Evolutionary conservation across 2,797 vertebrate species (phyloP), one percentile per base, ranked within the genome.

Genomic region (Okamejei kenojei): DNA sequence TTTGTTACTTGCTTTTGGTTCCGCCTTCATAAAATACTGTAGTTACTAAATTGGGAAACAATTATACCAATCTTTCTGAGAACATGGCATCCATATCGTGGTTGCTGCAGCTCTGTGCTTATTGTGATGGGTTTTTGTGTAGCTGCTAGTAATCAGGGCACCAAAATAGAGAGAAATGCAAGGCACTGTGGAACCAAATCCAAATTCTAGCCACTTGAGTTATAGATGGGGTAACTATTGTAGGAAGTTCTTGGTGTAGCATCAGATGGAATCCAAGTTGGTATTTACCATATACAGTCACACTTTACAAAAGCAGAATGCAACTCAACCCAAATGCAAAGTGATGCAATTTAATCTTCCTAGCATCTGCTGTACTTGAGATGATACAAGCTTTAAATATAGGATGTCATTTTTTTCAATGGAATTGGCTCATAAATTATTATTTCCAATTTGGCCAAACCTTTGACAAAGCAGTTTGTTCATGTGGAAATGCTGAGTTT

Each of bases 181-280:
- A 88, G 61, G 61, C 61, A 9, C 32, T 88, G n/a, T 88, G 84
- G 61, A 91, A 74, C 90, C 17, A 92, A n/a, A 29, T 92, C 71
- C 90, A 92, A 29, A 19, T n/a, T 92, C 71, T 91, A 54, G 68
- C 35, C 6, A 26, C 54, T 92, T 26, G 58, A 15, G 38, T 92
- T 92, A 92, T 92, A 92, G 38, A 45, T 23, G 76, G 26, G 71
- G 23, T 63, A 92, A 58, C 71, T 54, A 23, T 76, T 92, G 10
- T 68, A n/a, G n/a, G 68, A 91, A 15, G 68, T 23, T 15, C 38
- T 35, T 35, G 7, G 29, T 32, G 73, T 38, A 91, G 38, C 35
- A 45, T 74, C 29, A 63, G 63, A 15, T 88, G 61, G 7, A 88
- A 88, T 35, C 32, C 78, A 35, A 38, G 4, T 79, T 81, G 78